Base-by-base conservation (phyloP, 1,140 invertebrate genomes). In the Monomorium pharaonis region DNA sequence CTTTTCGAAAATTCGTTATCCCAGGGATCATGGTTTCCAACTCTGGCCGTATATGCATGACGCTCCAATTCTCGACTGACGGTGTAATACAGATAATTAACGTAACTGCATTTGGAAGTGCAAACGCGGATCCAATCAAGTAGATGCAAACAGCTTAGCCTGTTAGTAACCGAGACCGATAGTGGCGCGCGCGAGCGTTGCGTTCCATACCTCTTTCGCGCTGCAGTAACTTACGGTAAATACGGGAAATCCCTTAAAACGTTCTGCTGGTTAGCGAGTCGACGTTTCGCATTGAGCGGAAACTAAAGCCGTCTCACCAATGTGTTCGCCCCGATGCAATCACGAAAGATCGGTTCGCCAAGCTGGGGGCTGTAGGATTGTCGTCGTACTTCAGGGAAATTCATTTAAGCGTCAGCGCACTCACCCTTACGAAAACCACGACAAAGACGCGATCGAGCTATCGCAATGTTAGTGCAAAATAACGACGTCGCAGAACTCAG, bases 231-330 rank as follows among this genome's bases (percentile, higher is more conserved):
- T 80, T 80, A 9, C 21, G 63, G 63, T 80, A 80, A 80, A 80
- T 69, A 80, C 16, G 77, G 77, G 80, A 89, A 89, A 87, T 89
- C 85, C 87, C 80, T 87, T 87, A 89, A 87, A 89, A 89, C 85
- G 86, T 89, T 83, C 78, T 67, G 74, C 72, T 72, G 78, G 88
- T 86, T 88, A 86, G 84, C 87, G 75, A 86, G 58, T 69, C 65
- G 24, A 60, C 74, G 58, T 69, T n/a, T 87, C 49, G 54, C 72
- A 44, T 83, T 44, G 58, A 69, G 33, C 63, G 47, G 63, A 51
- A 69, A 56, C 77, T 69, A 69, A 77, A 80, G 63, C 77, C 63
- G 33, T 18, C 33, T 56, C 76, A 24, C 60, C 60, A 18, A 49
- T 65, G 77, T 54, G 77, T 54, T 69, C 63, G 49, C 16, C 37